Conservation (phyloP, 1,140 invertebrate genomes). For the Danaus plexippus region DNA sequence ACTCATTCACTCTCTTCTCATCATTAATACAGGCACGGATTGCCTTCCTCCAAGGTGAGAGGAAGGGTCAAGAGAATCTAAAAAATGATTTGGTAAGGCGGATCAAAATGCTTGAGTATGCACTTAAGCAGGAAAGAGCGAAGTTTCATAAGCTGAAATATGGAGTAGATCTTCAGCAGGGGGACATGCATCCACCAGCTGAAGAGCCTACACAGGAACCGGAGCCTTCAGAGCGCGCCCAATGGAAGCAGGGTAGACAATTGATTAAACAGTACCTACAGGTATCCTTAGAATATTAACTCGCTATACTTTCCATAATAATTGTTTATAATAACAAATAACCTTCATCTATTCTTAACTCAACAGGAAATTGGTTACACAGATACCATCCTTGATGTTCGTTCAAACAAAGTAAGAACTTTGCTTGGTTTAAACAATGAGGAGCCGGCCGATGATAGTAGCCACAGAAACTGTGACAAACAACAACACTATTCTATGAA, state of each 20-base stretch:
- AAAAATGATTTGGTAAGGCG: slow-evolving; percentile 98
- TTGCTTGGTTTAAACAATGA: slow-evolving; percentile 92
- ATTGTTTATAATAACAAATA: too few relatives aligned
- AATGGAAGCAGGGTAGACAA: slow-evolving; percentile 94
- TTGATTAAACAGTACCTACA: slow-evolving; percentile 87
- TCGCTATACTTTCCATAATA: too few relatives aligned
- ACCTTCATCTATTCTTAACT: too few relatives aligned
- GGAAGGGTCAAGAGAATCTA: slow-evolving; percentile 99
- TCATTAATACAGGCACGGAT: slow-evolving; percentile 86
- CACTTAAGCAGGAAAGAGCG: slow-evolving; percentile 96
- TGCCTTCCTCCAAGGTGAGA: slow-evolving; percentile 98
- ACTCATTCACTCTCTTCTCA: too few relatives aligned
- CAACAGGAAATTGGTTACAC: slow-evolving; percentile 98
- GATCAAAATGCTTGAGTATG: slow-evolving; percentile 99
- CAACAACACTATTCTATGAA: slow-evolving; percentile 60
- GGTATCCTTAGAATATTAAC: slow-evolving; percentile 56
- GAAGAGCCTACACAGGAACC: slow-evolving; percentile 79
- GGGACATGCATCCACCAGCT: slow-evolving; percentile 87
- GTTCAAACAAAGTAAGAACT: slow-evolving; percentile 95
- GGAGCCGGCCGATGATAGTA: slow-evolving; percentile 78
- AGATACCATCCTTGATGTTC: slow-evolving; percentile 98
- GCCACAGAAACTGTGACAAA: slow-evolving; percentile 62
- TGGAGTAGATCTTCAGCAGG: slow-evolving; percentile 91
- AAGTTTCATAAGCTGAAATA: slow-evolving; percentile 98
- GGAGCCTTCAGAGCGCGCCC: slow-evolving; percentile 69